phyloP scores from a whole-genome alignment of 2,888 invertebrate genomes.

The Heteromyza rotundicornis region DNA sequence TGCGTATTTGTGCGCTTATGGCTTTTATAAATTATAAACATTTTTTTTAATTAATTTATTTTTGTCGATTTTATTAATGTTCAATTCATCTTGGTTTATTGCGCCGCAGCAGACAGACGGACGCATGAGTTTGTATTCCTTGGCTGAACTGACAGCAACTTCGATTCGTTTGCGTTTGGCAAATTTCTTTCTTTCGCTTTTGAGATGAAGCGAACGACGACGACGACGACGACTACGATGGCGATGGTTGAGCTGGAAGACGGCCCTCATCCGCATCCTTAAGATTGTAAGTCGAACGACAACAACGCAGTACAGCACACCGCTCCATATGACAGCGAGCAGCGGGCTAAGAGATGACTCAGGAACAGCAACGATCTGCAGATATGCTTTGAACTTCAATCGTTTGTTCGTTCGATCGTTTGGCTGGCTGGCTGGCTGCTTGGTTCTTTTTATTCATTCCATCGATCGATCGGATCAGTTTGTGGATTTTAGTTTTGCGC shows the following conservation, averaged over 20 bases:
- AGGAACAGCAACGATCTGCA: background rate
- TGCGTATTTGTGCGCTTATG: background rate
- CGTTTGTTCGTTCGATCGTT: background rate
- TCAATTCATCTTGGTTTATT: conserved; percentile 18
- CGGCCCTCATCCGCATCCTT: too few relatives aligned
- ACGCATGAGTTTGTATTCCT: background rate
- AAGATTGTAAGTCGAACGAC: too few relatives aligned
- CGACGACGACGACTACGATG: too few relatives aligned
- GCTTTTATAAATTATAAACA: conserved; percentile 22
- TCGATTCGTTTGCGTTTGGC: too few relatives aligned
- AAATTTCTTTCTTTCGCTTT: too few relatives aligned
- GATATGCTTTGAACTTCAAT: background rate
- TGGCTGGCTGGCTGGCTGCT: background rate
- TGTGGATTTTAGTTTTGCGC: background rate
- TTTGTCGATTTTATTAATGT: conserved; percentile 44
- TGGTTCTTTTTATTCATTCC: background rate
- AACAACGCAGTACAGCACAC: too few relatives aligned
- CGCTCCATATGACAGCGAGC: too few relatives aligned
- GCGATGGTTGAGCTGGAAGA: too few relatives aligned
- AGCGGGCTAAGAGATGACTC: too few relatives aligned
- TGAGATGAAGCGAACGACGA: too few relatives aligned
- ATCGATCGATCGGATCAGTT: background rate
- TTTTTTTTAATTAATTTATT: conserved; percentile 49
- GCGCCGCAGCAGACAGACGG: background rate
- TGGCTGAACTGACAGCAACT: too few relatives aligned